Percentiles rank a stretch among this genome's conserved stretches.
Conservation (phyloP, 2,888 invertebrate species). For the Ochropleura leucogaster region DNA sequence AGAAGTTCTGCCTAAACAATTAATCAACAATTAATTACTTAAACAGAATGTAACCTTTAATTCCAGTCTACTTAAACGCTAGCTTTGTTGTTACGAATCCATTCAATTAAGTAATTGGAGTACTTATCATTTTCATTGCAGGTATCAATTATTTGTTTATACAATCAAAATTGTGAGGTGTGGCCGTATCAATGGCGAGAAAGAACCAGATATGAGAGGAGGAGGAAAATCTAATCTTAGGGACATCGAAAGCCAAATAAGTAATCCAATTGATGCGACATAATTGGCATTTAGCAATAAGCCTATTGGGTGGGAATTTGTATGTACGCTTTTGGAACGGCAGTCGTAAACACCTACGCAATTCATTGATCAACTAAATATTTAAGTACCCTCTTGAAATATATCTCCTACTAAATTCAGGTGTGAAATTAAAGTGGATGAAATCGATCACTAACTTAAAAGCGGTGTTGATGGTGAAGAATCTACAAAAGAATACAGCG, state of each 20-base stretch:
- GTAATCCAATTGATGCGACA: slow-evolving; percentile 18
- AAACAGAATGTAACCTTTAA: slow-evolving; percentile 35
- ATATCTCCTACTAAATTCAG: not conserved
- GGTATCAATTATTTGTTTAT: slow-evolving; percentile 37
- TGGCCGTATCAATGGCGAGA: slow-evolving; percentile 16
- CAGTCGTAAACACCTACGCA: slow-evolving; percentile 4
- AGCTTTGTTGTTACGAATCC: slow-evolving; percentile 40
- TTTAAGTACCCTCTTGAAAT: not conserved
- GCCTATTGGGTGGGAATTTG: slow-evolving; percentile 18
- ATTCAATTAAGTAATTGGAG: slow-evolving; percentile 50
- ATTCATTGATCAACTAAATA: slow-evolving; percentile 15
- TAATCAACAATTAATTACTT: slow-evolving; percentile 41
- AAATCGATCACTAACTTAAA: not conserved
- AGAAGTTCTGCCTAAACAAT: slow-evolving; percentile 15
- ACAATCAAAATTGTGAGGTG: slow-evolving; percentile 12
- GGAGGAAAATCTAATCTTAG: not conserved
- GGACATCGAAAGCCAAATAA: slow-evolving; percentile 3
- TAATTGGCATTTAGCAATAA: slow-evolving; percentile 45
- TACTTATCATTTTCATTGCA: slow-evolving; percentile 31
- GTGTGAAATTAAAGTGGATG: not conserved
- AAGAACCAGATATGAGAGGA: not conserved
- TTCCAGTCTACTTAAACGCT: slow-evolving; percentile 23
- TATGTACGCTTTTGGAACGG: not conserved
- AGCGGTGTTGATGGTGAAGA: too few species aligned
- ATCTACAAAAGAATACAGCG: not conserved